Conservation (phyloP, 2,888 invertebrate genomes). For the Lepetodrilus schrolli region DNA sequence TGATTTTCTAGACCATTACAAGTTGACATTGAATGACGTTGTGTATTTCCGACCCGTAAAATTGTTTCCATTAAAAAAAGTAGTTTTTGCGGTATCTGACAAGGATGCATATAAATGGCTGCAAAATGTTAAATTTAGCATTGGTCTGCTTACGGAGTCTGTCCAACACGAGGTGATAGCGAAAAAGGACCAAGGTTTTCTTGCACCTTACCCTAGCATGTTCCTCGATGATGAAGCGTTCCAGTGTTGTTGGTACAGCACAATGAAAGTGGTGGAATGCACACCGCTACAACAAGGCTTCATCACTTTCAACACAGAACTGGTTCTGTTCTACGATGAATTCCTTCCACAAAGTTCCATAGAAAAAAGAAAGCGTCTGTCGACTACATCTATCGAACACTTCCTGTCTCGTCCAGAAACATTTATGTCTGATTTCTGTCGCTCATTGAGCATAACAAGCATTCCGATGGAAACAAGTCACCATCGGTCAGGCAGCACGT, state of each 20-base stretch:
- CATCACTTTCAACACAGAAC: conserved; percentile 58
- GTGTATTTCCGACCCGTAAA: conserved; percentile 51
- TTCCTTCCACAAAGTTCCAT: conserved; percentile 34
- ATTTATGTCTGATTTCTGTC: conserved; percentile 60
- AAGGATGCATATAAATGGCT: conserved; percentile 60
- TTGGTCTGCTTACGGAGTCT: conserved; percentile 56
- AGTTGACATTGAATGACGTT: conserved; percentile 43
- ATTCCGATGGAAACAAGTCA: conserved; percentile 34
- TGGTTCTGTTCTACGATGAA: conserved; percentile 57
- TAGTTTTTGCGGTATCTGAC: conserved; percentile 59
- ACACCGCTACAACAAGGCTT: conserved; percentile 62
- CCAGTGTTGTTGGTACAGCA: conserved; percentile 54
- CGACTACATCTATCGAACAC: conserved; percentile 35
- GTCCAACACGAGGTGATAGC: conserved; percentile 53
- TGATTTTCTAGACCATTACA: conserved; percentile 60
- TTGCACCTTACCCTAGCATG: conserved; percentile 54
- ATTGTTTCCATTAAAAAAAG: conserved; percentile 56
- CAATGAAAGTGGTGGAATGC: conserved; percentile 62
- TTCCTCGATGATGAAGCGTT: conserved; percentile 56
- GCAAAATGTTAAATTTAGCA: conserved; percentile 57
- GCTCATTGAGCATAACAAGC: conserved; percentile 44
- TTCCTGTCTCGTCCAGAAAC: conserved; percentile 44
- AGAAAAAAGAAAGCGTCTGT: conserved; percentile 42
- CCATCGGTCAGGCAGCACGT: neutral
- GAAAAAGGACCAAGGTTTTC: conserved; percentile 61